Conservation (phyloP, 2,797 vertebrate species). For the Potorous gilbertii region DNA sequence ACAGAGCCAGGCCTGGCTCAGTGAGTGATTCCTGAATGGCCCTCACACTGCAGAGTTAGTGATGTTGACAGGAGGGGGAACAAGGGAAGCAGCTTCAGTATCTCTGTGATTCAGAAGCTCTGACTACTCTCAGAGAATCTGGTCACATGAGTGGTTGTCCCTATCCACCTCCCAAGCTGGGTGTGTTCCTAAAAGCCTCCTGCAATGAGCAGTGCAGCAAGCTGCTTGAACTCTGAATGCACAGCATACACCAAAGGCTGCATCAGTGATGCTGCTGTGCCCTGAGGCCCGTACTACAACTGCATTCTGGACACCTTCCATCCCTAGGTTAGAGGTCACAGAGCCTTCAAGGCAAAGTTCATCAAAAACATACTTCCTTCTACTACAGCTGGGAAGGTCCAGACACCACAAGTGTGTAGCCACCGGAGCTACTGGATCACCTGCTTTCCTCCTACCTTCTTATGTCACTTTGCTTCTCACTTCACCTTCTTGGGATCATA, state of each 20-base stretch:
- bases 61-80: not conserved
- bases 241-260: not conserved
- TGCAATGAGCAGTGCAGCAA: not conserved
- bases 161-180: not conserved
- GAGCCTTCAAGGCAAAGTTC: not conserved
- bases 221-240: too few species aligned
- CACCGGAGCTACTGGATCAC: not conserved
- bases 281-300: not conserved
- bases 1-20: not conserved
- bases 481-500: not conserved
- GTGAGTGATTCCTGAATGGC: not conserved
- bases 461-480: not conserved
- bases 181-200: not conserved
- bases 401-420: not conserved
- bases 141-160: not conserved
- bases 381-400: not conserved
- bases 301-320: not conserved
- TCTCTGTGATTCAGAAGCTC: not conserved
- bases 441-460: not conserved
- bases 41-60: not conserved
- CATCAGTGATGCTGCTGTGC: not conserved
- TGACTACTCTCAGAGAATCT: not conserved
- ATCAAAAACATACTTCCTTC: not conserved
- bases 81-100: not conserved
- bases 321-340: not conserved